A percentile compares a stretch with the other conserved stretches of the same genome.
These are phyloP conservation scores for Cheiracanthium punctorium DNA, from an alignment of 2,888 invertebrate genomes.

Conservation along the genomic window DNA sequence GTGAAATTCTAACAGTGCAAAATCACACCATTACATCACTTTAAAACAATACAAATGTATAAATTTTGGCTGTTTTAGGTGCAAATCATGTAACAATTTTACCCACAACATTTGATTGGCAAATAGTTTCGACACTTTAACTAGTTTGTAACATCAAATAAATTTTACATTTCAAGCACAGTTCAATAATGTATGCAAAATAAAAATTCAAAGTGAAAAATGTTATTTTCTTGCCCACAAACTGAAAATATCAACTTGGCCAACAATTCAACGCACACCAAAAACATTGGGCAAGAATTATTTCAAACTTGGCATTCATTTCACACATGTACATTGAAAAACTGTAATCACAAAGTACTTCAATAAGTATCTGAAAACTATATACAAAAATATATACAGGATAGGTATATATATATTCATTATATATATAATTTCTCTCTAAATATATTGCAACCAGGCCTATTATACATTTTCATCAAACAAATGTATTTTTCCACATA, in stretches of 20 bases:
- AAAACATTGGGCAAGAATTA: constrained; percentile 50
- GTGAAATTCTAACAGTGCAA: constrained; percentile 45
- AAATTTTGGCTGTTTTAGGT: constrained; percentile 10
- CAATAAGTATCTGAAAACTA: constrained; percentile 68
- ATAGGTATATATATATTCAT: constrained; percentile 27
- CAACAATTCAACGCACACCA: constrained; percentile 45
- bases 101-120: constrained; percentile 56
- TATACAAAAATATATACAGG: constrained; percentile 68
- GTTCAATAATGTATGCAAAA: constrained; percentile 36
- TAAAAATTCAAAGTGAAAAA: constrained; percentile 29
- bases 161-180: constrained; percentile 49
- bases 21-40: constrained; percentile 25
- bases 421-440: constrained; percentile 24
- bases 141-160: constrained; percentile 56
- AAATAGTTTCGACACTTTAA: constrained; percentile 51
- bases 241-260: constrained; percentile 30
- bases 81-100: constrained; percentile 41
- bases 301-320: constrained; percentile 53
- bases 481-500: constrained; percentile 21
- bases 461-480: constrained; percentile 10
- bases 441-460: constrained; percentile 53
- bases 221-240: constrained; percentile 28
- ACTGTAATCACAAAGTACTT: constrained; percentile 69
- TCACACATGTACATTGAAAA: constrained; percentile 56
- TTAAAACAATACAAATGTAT: too few relatives aligned